Percentiles rank a stretch among this genome's conserved stretches.
phyloP scores from a whole-genome alignment of 23 tunicate genomes.

The Ciona savignyi region DNA sequence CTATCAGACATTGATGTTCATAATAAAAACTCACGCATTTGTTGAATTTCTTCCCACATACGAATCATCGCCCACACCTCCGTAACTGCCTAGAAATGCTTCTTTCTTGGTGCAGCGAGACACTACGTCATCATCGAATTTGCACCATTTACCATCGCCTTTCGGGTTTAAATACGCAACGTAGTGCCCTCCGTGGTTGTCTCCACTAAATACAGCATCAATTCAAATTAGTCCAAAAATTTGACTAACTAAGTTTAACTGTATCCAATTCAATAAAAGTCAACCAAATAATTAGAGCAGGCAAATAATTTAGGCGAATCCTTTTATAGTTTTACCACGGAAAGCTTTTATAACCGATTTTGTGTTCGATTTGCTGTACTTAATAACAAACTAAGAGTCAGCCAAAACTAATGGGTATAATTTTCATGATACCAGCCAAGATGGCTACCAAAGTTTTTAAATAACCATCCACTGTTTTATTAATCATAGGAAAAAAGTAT shows the following conservation, averaged over 20 bases:
- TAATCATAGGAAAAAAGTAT: too few species aligned
- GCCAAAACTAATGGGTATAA: too few species aligned
- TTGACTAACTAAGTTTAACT: background rate
- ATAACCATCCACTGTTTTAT: too few species aligned
- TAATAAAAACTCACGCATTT: constrained; percentile 68
- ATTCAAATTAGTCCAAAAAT: background rate
- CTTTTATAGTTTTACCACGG: too few species aligned
- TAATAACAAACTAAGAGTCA: too few species aligned
- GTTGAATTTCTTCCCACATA: constrained; percentile 79
- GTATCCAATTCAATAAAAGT: background rate
- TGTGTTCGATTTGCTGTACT: too few species aligned
- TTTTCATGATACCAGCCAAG: too few species aligned
- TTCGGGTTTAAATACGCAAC: constrained; percentile 85
- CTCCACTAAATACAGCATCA: constrained; percentile 45
- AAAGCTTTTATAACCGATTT: too few species aligned
- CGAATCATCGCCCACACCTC: constrained; percentile 84
- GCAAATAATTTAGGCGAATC: too few species aligned
- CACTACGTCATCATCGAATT: constrained; percentile 97
- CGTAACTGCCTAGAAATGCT: constrained; percentile 89
- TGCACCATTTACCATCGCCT: constrained; percentile 96
- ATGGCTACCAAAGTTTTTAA: too few species aligned
- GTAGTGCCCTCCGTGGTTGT: constrained; percentile 97
- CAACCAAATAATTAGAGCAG: too few species aligned
- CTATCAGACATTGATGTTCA: too few species aligned
- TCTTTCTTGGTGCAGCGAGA: constrained; percentile 85